Evolutionary conservation across 2,888 invertebrate genomes (phyloP), one percentile per base, ranked within the genome.

Genomic region (Agrochola circellaris): DNA sequence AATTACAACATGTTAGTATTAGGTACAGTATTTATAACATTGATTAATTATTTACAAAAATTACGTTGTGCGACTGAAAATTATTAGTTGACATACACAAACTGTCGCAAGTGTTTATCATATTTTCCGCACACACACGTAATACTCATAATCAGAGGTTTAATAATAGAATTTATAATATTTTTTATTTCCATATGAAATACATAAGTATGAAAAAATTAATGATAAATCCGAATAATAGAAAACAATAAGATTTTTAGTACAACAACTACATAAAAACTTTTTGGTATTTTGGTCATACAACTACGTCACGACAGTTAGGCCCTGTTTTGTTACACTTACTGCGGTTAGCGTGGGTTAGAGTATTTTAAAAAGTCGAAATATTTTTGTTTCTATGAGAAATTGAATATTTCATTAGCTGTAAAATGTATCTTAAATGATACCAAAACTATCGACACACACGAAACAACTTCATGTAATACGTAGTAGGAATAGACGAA

Each of bases 401-500:
- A 87, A 88, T 90, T 77, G 81, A 88, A 90, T 90, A 86, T 88
- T 88, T 87, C 88, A 83, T 82, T 82, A 83, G 80, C 75, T 88
- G 83, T 77, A 88, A 87, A 81, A 86, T 87, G 91, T 93, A 94
- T 93, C 93, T 81, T 90, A 89, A 92, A 92, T 90, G 92, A 93
- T 93, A 94, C 92, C 85, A 91, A 91, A 91, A 90, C 91, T 92
- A 94, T 85, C 88, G 88, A 92, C 90, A 93, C 90, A 92, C 92
- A 93, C 91, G 91, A 92, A 91, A 91, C 84, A 58, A 81, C 75
- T 90, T 93, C 92, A 91, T 93, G 92, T 90, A 89, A 91, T 90
- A 92, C 88, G 85, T 83, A 88, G 86, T 94, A 94, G 93, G 93
- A 95, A 94, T 94, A 95, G 90, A 93, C 90, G 88, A 93, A 92